phyloP scores from a whole-genome alignment of 2,888 invertebrate genomes.

The Neelides folsomi region DNA sequence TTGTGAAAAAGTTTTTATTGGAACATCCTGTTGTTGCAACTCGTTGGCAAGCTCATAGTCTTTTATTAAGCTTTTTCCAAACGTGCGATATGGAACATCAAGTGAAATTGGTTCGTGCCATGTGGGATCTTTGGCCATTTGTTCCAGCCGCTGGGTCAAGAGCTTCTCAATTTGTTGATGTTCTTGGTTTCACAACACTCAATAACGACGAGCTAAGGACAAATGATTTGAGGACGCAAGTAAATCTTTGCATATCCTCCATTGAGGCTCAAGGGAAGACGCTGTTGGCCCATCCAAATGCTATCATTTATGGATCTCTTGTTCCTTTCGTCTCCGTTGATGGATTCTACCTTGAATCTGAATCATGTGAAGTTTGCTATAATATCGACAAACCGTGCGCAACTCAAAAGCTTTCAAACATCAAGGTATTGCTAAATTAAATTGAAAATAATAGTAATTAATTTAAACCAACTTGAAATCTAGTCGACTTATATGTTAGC shows the following conservation, averaged over 20 bases:
- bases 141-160: conserved; percentile 57
- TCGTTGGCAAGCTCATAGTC: conserved; percentile 86
- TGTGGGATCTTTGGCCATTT: conserved; percentile 33
- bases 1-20: conserved; percentile 30
- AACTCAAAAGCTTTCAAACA: conserved; percentile 78
- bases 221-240: conserved; percentile 37
- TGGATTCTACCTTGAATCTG: conserved; percentile 90
- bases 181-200: conserved; percentile 85
- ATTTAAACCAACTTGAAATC: not conserved
- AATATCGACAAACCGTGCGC: conserved; percentile 89
- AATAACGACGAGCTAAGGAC: conserved; percentile 44
- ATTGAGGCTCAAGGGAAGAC: conserved; percentile 37
- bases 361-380: conserved; percentile 94
- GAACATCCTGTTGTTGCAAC: conserved; percentile 28
- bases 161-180: conserved; percentile 91
- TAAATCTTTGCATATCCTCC: conserved; percentile 27
- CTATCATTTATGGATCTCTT: conserved; percentile 77
- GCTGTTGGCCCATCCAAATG: conserved; percentile 82
- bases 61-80: conserved; percentile 49
- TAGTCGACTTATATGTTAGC: too few relatives aligned
- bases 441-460: not conserved
- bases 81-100: conserved; percentile 31
- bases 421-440: conserved; percentile 62
- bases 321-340: conserved; percentile 90
- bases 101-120: conserved; percentile 30